Evolutionary conservation across 2,888 invertebrate species (phyloP), one percentile per base, ranked within the genome.

Genomic region (Eulithis testata): DNA sequence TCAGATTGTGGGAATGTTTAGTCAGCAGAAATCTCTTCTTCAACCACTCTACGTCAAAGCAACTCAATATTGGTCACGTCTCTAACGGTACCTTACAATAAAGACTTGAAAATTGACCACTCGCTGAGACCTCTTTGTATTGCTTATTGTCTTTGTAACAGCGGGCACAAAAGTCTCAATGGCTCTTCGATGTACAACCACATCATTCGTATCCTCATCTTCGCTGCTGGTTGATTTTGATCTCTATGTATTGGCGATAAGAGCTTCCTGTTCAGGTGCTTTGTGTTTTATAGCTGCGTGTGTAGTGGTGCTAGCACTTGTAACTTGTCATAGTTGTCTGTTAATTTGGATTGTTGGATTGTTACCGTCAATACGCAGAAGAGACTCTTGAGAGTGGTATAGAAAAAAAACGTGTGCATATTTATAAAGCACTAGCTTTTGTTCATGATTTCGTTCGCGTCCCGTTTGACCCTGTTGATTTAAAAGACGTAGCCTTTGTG

Each of bases 281-380:
- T 53, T 58, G 53, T 56, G 43, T 58, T 56, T n/a, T 11, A 37
- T 14, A 71, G 65, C 62, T 60, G 73, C 69, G 77, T 74, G 60
- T 37, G 62, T 65, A 74, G 72, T 11, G 63, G 84, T 85, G 87
- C 81, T 68, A 82, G 77, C 87, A 90, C 90, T 91, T 91, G 90
- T 90, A 82, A 85, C 86, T 86, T 90, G 91, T 91, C 91, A 89
- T 87, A 89, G 86, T 86, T 88, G 90, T 91, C 90, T 90, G 90
- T 90, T 90, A 91, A 91, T 91, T 90, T 88, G 84, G 82, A 66
- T 63, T 66, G 83, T 84, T 81, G 84, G 82, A 56, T 57, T 66
- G 83, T 84, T 82, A 81, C 80, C 80, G 83, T 83, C 81, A 82
- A 86, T 85, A 85, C 83, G 86, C 85, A 85, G 85, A 87, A 86